phyloP scores from a whole-genome alignment of 2,797 vertebrate species.

The Perodicticus potto region DNA sequence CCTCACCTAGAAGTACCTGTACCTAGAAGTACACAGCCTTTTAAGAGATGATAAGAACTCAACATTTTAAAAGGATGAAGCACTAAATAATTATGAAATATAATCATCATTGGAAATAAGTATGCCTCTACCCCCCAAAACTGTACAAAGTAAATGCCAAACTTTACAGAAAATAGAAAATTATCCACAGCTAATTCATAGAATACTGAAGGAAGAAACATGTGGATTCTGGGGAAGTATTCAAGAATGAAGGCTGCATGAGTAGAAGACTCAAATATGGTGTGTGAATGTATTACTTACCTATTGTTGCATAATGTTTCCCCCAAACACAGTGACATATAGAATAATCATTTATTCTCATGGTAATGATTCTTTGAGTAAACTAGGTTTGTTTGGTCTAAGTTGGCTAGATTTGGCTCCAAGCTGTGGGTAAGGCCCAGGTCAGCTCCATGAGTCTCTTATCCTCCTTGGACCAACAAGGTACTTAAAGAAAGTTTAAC shows the following conservation, averaged over 20 bases:
- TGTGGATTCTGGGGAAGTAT: not conserved
- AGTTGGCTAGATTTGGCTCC: not conserved
- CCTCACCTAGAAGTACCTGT: not conserved
- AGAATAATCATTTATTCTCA: not conserved
- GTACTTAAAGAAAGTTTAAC: not conserved
- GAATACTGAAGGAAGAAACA: not conserved
- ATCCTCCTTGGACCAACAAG: not conserved
- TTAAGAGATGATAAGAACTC: not conserved
- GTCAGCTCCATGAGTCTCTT: not conserved
- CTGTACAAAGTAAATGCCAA: not conserved
- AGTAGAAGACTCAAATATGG: not conserved
- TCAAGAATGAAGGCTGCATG: not conserved
- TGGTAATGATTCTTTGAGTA: not conserved
- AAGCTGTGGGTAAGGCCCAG: not conserved
- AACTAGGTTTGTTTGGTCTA: not conserved
- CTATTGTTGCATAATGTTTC: not conserved
- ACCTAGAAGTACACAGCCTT: not conserved
- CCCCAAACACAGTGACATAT: not conserved
- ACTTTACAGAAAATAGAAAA: conserved; percentile 5
- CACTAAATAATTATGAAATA: not conserved
- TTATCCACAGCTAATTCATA: not conserved
- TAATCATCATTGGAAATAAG: not conserved
- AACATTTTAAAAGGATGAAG: not conserved
- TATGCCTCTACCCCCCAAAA: not conserved
- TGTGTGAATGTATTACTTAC: not conserved